Conservation (phyloP, 2,113 vertebrate genomes). For the Leptocoma aspasia region DNA sequence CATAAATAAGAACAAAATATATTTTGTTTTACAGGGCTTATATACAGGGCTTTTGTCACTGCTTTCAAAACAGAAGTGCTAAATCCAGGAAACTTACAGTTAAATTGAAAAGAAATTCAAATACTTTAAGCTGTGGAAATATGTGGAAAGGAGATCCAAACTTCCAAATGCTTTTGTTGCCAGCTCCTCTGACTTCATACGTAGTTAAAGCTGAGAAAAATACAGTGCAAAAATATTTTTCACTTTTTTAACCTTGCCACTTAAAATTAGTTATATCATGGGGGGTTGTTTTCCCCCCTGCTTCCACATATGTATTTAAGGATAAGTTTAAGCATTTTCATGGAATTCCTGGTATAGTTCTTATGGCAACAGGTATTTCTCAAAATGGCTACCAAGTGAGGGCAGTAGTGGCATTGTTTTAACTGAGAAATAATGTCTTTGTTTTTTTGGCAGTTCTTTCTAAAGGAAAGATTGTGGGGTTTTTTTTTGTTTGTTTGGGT, state of each 20-base stretch:
- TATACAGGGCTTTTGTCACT: background rate
- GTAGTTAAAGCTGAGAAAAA: background rate
- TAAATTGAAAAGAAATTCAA: background rate
- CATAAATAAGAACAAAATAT: background rate
- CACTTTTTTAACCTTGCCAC: background rate
- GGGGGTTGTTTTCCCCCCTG: background rate
- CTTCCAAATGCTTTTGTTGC: slow-evolving; percentile 11
- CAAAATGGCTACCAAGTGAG: background rate
- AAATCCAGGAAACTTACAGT: background rate
- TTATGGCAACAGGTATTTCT: background rate
- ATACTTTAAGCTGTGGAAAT: slow-evolving; percentile 27
- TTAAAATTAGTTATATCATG: background rate
- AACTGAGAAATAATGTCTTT: background rate
- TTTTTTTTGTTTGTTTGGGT: too few species aligned
- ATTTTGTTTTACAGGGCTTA: too few species aligned
- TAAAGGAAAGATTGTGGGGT: background rate
- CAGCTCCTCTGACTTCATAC: background rate
- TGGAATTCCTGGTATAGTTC: background rate
- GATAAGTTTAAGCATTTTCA: background rate
- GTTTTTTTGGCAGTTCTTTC: background rate
- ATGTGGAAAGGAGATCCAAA: background rate
- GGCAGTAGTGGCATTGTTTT: background rate
- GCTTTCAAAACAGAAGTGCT: background rate
- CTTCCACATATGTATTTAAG: background rate
- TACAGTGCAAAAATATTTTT: background rate